Evolutionary conservation across 2,113 vertebrate genomes (phyloP), one percentile per base, ranked within the genome.

Genomic region (Gasterosteus nipponicus): DNA sequence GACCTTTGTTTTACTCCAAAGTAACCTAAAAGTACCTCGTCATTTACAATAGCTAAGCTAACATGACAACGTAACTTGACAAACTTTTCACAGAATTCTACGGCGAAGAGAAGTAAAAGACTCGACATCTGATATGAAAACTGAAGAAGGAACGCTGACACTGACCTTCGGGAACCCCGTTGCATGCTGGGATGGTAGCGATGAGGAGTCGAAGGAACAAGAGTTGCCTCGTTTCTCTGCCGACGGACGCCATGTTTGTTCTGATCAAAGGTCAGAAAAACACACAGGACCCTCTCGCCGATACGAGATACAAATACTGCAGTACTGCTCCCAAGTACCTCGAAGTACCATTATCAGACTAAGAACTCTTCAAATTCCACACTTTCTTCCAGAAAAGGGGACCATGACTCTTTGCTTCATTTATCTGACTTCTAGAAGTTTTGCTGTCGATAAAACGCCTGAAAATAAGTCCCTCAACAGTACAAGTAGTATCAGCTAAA

Each of bases 241-340:
- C 61, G 77, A 69, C 12, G 15, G 69, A 77, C 86, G 90, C 93
- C 93, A 94, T 94, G 81, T 88, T 89, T 89, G 62, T 81, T 87
- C 68, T 87, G 83, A 77, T 46, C 86, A 87, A 89, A 88, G 91
- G 67, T 89, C 86, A 75, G 11, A 66, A 14, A 71, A 29, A 33
- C 41, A 59, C 39, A 10, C 53, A 68, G 51, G 11, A 57, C 26
- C 56, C 56, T 33, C 22, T 51, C 53, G 26, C 49, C 9, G 49
- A 51, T 22, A 26, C 9, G 10, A 22, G 51, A 22, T 26, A 56
- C 22, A 15, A 56, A 29, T 56, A 29, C 53, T 56, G 49, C 49
- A 53, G n/a, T 22, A 51, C 47, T 49, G 16, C 47, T 49, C 18
- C 19, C 16, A 19, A 49, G 46, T 5, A 49, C 18, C 47, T 49